Base-by-base conservation (phyloP, 2,888 invertebrate species). In the Tupiocoris notatus region DNA sequence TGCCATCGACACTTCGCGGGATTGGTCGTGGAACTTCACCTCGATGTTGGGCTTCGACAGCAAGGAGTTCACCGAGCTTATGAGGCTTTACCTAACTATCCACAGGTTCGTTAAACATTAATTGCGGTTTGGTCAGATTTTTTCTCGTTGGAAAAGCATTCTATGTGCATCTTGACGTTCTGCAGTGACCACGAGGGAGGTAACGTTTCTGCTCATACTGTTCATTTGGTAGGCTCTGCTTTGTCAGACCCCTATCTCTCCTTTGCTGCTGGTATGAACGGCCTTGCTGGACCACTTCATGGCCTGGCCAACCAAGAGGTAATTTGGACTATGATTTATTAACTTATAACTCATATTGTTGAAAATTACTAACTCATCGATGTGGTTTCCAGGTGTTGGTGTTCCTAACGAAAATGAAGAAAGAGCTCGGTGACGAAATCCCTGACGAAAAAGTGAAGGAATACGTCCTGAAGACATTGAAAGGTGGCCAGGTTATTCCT, bases 381-480 rank as follows among this genome's bases (percentile, higher is more conserved):
- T n/a, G n/a, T n/a, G n/a, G n/a, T 57, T 82, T 86, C 83, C 85
- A 93, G 88, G 96, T 97, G 77, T 88, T 99, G 78, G 87, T 97
- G 16, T 99, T 98, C 95, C 84, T 99, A 81, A 91, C 93, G 83
- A 97, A 96, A 84, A 86, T 98, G 39, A 92, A 92, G 80, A 87
- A 91, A 82, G 91, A 94, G 83, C 88, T 98, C 67, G 95, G 95
- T 71, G 91, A 92, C 81, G 91, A 90, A 83, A 91, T 93, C 79
- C 90, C 93, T 17, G 96, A 98, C 84, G 93, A 97, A 0, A 89
- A 95, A 82, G 88, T 99, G 75, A 95, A 95, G 85, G 96, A 98
- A 70, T 98, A 96, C 87, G 94, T 99, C 83, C 95, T 96, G 95
- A 96, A 95, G 85, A 98, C 97, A 0, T 88, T 97, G 75, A 96